Base-by-base conservation (phyloP, 2,888 invertebrate species). In the Trisateles emortualis region DNA sequence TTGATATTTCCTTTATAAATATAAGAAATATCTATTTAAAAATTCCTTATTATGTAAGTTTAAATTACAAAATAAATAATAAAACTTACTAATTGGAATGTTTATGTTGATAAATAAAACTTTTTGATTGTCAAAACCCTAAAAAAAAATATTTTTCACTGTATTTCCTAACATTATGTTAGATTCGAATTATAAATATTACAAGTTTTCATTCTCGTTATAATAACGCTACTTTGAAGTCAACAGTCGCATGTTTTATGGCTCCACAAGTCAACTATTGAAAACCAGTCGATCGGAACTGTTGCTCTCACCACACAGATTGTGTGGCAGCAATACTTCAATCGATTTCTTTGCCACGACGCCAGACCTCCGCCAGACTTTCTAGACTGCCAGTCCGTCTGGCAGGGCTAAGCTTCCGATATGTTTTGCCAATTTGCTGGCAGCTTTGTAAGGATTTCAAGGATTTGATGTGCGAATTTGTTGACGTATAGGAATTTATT, bases 231-330 rank as follows among this genome's bases (percentile, higher is more conserved):
- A 13, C 4, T 33, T 13, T 3, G 13, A 13, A 11, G 33, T 4
- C n/a, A 6, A 5, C 11, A n/a, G 41, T 1, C 62, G 63, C 60
- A 16, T 5, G 2, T 33, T 70, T 40, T 2, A 39, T 0, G 40
- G 59, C 67, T 51, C 24, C 11, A 13, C 10, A 2, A 14, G n/a
- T 3, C 33, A 24, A 53, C 68, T 72, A 79, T 78, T 74, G 71
- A 60, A 66, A 79, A 62, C 64, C 83, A 83, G 49, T 69, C 74
- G 72, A 69, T 73, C 72, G 79, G 81, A 84, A 82, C 79, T 79
- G 81, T 81, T 76, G 77, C 78, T 76, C 64, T 66, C 71, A 74
- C 78, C 66, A 54, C 63, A 52, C 59, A 72, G 71, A 79, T 79
- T 79, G 76, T 64, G 49, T 62, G 63, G 65, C 70, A 74, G 42